These are phyloP conservation scores for Hepsetus odoe DNA, from an alignment of 2,113 vertebrate genomes.

Conservation along the genomic window DNA sequence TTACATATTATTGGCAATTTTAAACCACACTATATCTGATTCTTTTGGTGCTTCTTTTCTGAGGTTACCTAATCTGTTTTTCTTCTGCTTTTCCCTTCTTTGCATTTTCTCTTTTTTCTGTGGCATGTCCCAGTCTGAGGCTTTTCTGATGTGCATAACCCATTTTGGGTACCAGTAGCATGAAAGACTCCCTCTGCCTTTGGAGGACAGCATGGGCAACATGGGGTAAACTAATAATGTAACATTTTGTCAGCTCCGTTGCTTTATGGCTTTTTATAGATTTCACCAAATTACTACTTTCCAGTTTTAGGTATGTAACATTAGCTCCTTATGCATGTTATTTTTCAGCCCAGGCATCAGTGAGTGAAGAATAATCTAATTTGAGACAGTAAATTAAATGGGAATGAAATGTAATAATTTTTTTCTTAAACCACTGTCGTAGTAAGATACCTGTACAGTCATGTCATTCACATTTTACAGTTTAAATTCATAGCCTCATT, in stretches of 20 bases:
- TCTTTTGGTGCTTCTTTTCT: background rate
- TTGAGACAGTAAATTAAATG: background rate
- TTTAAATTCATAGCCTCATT: background rate
- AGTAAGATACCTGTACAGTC: background rate
- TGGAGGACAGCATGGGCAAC: slow-evolving; percentile 36
- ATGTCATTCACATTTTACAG: background rate
- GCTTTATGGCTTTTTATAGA: background rate
- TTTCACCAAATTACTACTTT: background rate
- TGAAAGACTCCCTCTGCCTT: slow-evolving; percentile 27
- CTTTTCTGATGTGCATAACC: slow-evolving; percentile 47
- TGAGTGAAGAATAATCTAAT: background rate
- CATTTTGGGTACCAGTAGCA: slow-evolving; percentile 36
- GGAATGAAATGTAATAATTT: background rate
- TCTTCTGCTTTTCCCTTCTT: slow-evolving; percentile 19
- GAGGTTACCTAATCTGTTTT: background rate
- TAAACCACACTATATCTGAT: background rate
- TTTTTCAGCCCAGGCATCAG: background rate
- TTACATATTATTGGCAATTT: background rate
- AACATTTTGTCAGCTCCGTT: slow-evolving; percentile 13
- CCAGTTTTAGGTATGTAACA: background rate
- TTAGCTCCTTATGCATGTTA: background rate
- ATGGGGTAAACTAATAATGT: slow-evolving; percentile 54
- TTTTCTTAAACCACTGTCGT: background rate
- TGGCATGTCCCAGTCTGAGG: slow-evolving; percentile 41
- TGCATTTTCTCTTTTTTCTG: slow-evolving; percentile 19